Evolutionary conservation across 2,888 invertebrate species (phyloP).

Genomic region (Polydesmus complanatus): DNA sequence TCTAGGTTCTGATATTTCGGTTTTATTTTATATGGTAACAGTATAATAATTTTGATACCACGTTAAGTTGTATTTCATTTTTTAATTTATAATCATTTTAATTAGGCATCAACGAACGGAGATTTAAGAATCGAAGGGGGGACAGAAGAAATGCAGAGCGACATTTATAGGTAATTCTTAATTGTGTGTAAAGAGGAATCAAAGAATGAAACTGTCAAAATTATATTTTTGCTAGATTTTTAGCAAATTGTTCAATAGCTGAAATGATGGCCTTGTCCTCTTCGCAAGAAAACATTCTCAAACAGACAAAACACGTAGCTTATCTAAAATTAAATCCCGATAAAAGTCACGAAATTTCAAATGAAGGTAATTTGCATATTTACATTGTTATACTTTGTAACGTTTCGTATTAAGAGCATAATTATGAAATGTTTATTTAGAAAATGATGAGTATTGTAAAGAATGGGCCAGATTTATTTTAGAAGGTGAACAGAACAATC

Average conservation of each 20-base stretch:
- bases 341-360: neutral
- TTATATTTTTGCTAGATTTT: neutral
- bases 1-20: neutral
- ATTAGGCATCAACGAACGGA: constrained; percentile 3
- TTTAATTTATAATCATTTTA: neutral
- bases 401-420: too few species aligned
- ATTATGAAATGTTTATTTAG: too few species aligned
- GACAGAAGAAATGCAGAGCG: neutral
- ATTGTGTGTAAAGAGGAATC: neutral
- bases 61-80: neutral
- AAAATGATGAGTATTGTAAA: constrained; percentile 2
- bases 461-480: constrained; percentile 9
- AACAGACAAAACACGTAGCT: neutral
- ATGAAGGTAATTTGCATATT: neutral
- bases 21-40: constrained; percentile 7
- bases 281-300: neutral
- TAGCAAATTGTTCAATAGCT: neutral
- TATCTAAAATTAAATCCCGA: neutral
- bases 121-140: constrained; percentile 2
- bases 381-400: neutral
- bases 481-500: constrained; percentile 9
- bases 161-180: constrained; percentile 9
- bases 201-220: neutral
- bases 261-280: constrained; percentile 4
- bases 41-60: neutral